Evolutionary conservation across 2,888 invertebrate genomes (phyloP).

Genomic region (Dyspetes luteomarginatus): DNA sequence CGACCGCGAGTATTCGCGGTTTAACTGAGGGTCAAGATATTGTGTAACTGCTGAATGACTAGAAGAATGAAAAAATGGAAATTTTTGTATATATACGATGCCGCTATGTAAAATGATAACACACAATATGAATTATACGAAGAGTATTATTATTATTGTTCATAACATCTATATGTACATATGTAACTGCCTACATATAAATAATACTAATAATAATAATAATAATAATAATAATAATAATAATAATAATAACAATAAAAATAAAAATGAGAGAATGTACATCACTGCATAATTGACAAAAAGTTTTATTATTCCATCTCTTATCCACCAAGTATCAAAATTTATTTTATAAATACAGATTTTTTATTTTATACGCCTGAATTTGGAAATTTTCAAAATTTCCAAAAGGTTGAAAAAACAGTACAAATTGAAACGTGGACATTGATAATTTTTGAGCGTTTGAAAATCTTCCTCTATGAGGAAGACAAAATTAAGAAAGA

Average conservation of each 20-base stretch:
- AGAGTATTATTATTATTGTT: conserved; percentile 75
- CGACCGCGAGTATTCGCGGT: neutral
- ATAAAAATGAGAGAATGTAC: conserved; percentile 60
- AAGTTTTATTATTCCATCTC: neutral
- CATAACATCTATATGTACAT: conserved; percentile 81
- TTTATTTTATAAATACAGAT: neutral
- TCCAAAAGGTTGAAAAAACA: too few species aligned
- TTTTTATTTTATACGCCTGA: too few species aligned
- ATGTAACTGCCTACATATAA: conserved; percentile 82
- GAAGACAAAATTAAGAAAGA: too few species aligned
- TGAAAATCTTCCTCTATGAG: too few species aligned
- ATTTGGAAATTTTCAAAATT: too few species aligned
- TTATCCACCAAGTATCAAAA: neutral
- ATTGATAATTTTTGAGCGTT: too few species aligned
- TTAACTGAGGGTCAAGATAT: conserved; percentile 13
- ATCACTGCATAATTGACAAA: conserved; percentile 63
- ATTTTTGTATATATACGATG: conserved; percentile 60
- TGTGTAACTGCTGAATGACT: conserved; percentile 46
- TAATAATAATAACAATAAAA: conserved; percentile 28
- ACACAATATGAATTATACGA: conserved; percentile 62
- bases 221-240: conserved; percentile 30
- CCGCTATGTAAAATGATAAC: conserved; percentile 69
- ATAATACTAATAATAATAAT: conserved; percentile 61
- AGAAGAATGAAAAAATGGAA: conserved; percentile 31
- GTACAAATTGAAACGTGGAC: too few species aligned